phyloP scores from a whole-genome alignment of 2,888 invertebrate species.

The Meta bourneti region DNA sequence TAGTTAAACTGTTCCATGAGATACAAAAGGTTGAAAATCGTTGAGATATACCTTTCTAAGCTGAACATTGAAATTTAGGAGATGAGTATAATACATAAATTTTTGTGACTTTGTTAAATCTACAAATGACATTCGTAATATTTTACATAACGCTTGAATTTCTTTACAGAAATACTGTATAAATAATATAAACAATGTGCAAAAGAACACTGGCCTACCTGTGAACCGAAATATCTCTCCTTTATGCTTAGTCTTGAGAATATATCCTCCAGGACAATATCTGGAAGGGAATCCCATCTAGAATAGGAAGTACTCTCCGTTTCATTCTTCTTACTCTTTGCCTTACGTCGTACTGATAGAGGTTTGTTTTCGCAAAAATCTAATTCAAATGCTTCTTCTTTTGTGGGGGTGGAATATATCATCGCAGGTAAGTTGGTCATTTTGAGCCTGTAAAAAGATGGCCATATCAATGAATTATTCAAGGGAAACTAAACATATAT shows the following conservation, averaged over 20 bases:
- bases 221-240: conserved; percentile 88
- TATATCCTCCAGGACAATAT: conserved; percentile 87
- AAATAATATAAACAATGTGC: neutral
- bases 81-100: no score
- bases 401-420: conserved; percentile 33
- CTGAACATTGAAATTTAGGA: no score
- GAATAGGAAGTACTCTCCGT: neutral
- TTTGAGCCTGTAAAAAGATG: conserved; percentile 44
- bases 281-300: conserved; percentile 86
- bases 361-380: conserved; percentile 43
- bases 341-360: neutral
- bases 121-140: neutral
- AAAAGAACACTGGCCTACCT: conserved; percentile 82
- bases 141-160: neutral
- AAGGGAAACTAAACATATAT: neutral
- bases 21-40: no score
- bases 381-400: conserved; percentile 47
- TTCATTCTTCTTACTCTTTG: neutral
- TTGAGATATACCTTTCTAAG: no score
- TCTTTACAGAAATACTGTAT: neutral
- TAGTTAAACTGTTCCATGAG: no score
- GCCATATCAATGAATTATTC: neutral
- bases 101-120: neutral
- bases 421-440: conserved; percentile 65
- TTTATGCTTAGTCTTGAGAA: conserved; percentile 86